Evolutionary conservation across 2,113 vertebrate species (phyloP).

Genomic region (Synchiropus splendidus): DNA sequence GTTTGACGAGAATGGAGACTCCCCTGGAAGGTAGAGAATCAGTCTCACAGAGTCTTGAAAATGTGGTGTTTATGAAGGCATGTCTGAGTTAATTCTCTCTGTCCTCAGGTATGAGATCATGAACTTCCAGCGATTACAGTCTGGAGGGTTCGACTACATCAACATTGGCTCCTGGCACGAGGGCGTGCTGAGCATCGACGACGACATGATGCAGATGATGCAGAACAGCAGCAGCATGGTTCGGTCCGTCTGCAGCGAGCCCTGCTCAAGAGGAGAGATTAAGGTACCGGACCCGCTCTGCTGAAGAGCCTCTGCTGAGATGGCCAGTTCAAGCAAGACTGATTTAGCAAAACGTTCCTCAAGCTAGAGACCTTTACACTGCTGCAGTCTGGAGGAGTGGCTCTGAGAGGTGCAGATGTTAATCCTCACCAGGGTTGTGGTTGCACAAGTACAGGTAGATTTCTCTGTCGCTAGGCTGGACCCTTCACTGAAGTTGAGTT

Average conservation of each 20-base stretch:
- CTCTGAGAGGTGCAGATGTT: too few species aligned
- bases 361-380: too few species aligned
- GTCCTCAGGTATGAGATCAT: conserved; percentile 88
- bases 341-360: too few species aligned
- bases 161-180: conserved; percentile 93
- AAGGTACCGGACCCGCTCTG: conserved; percentile 65
- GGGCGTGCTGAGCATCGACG: conserved; percentile 81
- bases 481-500: too few species aligned
- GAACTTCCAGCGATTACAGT: conserved; percentile 84
- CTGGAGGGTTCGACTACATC: conserved; percentile 84
- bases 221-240: conserved; percentile 89
- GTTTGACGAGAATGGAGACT: conserved; percentile 96
- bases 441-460: too few species aligned
- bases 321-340: too few species aligned
- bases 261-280: conserved; percentile 91
- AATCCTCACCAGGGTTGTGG: too few species aligned
- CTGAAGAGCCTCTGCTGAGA: neutral
- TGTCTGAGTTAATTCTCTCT: neutral
- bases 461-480: too few species aligned
- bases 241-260: conserved; percentile 91
- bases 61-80: too few species aligned
- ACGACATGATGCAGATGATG: conserved; percentile 85
- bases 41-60: neutral
- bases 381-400: too few species aligned
- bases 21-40: conserved; percentile 81